Evolutionary conservation across 2,113 vertebrate genomes (phyloP).

Genomic region (Podiceps cristatus): DNA sequence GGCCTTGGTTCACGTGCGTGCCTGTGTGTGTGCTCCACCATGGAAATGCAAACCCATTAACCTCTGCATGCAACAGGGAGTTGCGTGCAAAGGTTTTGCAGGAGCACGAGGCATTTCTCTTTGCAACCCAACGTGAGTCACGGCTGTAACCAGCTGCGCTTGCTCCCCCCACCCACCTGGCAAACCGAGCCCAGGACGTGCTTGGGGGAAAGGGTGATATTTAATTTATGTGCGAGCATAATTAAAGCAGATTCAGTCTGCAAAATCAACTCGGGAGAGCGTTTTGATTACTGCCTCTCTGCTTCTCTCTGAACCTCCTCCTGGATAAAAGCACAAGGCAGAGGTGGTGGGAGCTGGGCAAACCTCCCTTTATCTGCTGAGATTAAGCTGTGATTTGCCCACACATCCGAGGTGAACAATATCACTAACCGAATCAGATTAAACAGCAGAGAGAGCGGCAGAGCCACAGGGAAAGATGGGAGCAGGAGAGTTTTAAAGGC

Average conservation of each 20-base stretch:
- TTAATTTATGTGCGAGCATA: neutral
- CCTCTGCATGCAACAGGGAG: neutral
- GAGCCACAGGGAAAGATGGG: neutral
- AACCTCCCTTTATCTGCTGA: neutral
- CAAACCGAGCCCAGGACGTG: neutral
- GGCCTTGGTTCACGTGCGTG: neutral
- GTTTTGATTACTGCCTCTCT: accelerated
- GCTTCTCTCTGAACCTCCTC: neutral
- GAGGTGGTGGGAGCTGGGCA: neutral
- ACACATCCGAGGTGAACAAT: neutral
- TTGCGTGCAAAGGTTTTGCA: neutral
- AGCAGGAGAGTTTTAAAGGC: neutral
- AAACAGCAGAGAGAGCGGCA: neutral
- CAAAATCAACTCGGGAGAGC: neutral
- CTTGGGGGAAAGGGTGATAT: neutral
- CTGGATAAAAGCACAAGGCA: neutral
- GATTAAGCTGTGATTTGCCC: neutral
- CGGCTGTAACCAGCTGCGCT: accelerated
- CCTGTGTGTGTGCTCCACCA: neutral
- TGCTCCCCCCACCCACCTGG: neutral
- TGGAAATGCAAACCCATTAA: neutral
- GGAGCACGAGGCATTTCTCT: accelerated
- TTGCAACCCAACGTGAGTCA: accelerated
- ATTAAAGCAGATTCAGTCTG: neutral
- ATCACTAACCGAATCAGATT: neutral